These are phyloP conservation scores for Sardinella longiceps DNA, from an alignment of 2,797 vertebrate species.

Conservation along the genomic window DNA sequence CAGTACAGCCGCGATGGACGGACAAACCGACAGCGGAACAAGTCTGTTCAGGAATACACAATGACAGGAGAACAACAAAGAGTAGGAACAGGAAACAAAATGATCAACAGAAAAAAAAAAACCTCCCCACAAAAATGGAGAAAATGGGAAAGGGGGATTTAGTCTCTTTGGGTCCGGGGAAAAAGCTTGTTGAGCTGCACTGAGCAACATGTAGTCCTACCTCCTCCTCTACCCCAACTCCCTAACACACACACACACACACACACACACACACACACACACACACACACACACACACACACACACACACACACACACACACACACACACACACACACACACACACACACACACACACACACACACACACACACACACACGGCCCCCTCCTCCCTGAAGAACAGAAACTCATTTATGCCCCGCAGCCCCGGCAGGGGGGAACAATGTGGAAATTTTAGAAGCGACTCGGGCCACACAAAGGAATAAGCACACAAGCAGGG, in stretches of 20 bases:
- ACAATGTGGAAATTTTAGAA: slow-evolving; percentile 77
- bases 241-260: slow-evolving; percentile 24
- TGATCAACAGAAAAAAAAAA: not conserved
- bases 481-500: slow-evolving; percentile 58
- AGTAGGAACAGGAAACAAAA: not conserved
- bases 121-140: not conserved
- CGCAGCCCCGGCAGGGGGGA: slow-evolving; percentile 58
- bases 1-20: slow-evolving; percentile 40
- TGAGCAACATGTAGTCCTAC: not conserved
- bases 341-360: slow-evolving; percentile 28
- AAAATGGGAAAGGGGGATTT: not conserved
- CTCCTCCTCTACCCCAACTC: not conserved
- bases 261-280: slow-evolving; percentile 20
- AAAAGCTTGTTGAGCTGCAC: slow-evolving; percentile 1
- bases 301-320: slow-evolving; percentile 30
- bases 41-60: not conserved
- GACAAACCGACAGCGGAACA: not conserved
- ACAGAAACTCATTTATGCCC: slow-evolving; percentile 65
- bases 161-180: not conserved
- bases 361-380: slow-evolving; percentile 10
- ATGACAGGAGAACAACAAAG: not conserved
- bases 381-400: slow-evolving; percentile 39
- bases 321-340: not conserved
- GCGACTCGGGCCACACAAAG: slow-evolving; percentile 66
- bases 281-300: not conserved